Base-by-base conservation (phyloP, 2,888 invertebrate species). In the Eupelmus urozonus region DNA sequence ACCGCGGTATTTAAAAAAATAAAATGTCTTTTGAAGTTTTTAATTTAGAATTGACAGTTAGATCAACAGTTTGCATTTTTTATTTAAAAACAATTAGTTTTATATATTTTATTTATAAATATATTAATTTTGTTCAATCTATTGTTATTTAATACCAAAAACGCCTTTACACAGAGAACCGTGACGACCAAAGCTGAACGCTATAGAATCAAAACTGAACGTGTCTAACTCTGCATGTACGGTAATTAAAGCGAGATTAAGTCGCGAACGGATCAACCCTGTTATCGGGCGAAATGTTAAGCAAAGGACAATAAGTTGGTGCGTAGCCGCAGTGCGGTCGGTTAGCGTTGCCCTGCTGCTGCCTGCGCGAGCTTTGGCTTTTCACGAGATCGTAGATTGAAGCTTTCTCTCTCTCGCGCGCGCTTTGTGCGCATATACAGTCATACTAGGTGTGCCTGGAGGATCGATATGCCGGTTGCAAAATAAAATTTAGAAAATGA, bases 301-400 rank as follows among this genome's bases (percentile, higher is more conserved):
- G 13, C 16, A 45, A 25, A n/a, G 40, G 45, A 65, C 63, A 73
- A 55, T 73, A 73, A 73, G 72, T 73, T 51, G 25, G 49, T 74
- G 42, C 40, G 55, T 23, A 63, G 53, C 62, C 72, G 72, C 74
- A 53, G 42, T 71, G 65, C 65, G 69, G 62, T 67, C 53, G 25
- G 23, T 53, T 40, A 34, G 40, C 51, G n/a, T n/a, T n/a, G n/a
- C n/a, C 34, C 9, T 5, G 34, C 34, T 34, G 9, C 34, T 34
- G 34, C 5, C 34, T 34, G 5, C 7, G 34, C 27, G n/a, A 60
- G 53, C 74, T 60, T 70, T 76, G 25, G 49, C 73, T 51, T 51
- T 73, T 40, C 27, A 23, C 57, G 62, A 49, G 57, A 74, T 74
- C 49, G 57, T 74, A 66, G 49, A 66, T 66, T 66, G 55, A 45